Evolutionary conservation across 2,797 vertebrate genomes (phyloP).

Genomic region (Anas capensis): DNA sequence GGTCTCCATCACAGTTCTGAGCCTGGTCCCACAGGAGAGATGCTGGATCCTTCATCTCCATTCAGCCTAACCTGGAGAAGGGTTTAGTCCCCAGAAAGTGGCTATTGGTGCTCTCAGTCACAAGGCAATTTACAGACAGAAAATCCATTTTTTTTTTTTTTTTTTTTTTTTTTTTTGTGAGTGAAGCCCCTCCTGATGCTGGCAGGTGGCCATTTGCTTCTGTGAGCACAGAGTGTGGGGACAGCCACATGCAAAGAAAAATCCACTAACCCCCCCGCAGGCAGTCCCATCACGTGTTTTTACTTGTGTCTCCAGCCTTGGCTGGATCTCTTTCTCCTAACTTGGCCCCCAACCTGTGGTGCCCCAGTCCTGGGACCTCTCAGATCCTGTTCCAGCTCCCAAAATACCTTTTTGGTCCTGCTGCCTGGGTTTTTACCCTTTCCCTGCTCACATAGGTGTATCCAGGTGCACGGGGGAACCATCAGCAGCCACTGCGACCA

Average conservation of each 20-base stretch:
- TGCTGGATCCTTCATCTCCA: not conserved
- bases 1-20: not conserved
- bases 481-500: not conserved
- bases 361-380: not conserved
- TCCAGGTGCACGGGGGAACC: too few species aligned
- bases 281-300: not conserved
- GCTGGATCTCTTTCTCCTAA: not conserved
- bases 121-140: not conserved
- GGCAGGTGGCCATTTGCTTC: not conserved
- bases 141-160: not conserved
- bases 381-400: not conserved
- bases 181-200: not conserved
- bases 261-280: not conserved
- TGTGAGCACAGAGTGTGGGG: rapidly evolving
- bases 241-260: not conserved
- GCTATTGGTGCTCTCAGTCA: not conserved
- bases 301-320: not conserved
- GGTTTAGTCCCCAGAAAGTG: not conserved
- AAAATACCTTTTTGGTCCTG: not conserved
- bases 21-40: not conserved
- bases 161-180: too few species aligned
- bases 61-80: rapidly evolving
- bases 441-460: rapidly evolving
- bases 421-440: not conserved
- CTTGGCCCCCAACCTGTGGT: not conserved